Evolutionary conservation across 1,140 invertebrate species (phyloP), one percentile per base, ranked within the genome.

Genomic region (Oscheius sp.): DNA sequence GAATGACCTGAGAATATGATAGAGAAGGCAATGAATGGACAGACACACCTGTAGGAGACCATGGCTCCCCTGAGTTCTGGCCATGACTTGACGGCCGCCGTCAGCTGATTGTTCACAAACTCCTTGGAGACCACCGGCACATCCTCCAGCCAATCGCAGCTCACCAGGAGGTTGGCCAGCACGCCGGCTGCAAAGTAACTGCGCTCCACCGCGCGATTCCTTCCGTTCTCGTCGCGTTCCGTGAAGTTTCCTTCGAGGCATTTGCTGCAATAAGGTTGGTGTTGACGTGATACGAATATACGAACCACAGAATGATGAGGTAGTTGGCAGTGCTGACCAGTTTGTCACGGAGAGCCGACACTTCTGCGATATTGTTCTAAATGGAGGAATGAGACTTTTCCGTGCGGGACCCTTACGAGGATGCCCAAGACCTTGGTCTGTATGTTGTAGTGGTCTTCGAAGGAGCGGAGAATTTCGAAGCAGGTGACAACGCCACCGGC

Each of bases 181-280:
- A 93, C 91, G 2, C 91, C 91, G 62, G 91, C 91, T 18, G 91
- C 91, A 85, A 92, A 93, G 84, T 92, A 93, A 78, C 90, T 91
- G 23, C 91, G 90, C 83, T 92, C 91, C 77, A 92, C 91, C 77
- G 36, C 88, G 84, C 1, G 90, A 91, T 78, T 88, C 86, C 49
- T 91, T 83, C 26, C 91, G 84, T 29, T 81, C 71, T 68, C 85
- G 87, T 73, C 23, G 74, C 66, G 65, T 66, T 74, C 7, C 65
- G 32, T 28, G 29, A 35, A 66, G 15, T 45, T 15, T 20, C 61
- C 58, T 26, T 69, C 65, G 13, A 73, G 64, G 20, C 67, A 62
- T 31, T 34, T 38, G 35, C 36, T 75, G 46, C 26, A 69, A 49
- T 65, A 75, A n/a, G 58, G 46, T 35, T n/a, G 35, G 18, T 63